Percentiles rank a stretch among this genome's conserved stretches.
Evolutionary conservation across 1,140 invertebrate genomes (phyloP).

Genomic region (Apis mellifera): Amel_HAv3.1 CM009932.2:6968501-6969000

Average conservation of each 20-base stretch:
- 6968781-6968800: conserved; percentile 20
- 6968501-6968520: conserved; percentile 48
- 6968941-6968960: neutral
- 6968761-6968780: conserved; percentile 45
- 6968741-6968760: conserved; percentile 37
- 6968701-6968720: conserved; percentile 13
- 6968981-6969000: conserved; percentile 18
- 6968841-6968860: neutral
- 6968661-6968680: conserved; percentile 22
- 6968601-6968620: conserved; percentile 11
- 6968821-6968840: neutral
- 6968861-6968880: neutral
- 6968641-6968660: conserved; percentile 28
- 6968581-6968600: conserved; percentile 37
- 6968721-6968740: conserved; percentile 24
- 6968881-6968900: neutral
- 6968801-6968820: conserved; percentile 20
- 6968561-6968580: conserved; percentile 30
- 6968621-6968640: conserved; percentile 25
- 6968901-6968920: neutral
- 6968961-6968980: conserved; percentile 18
- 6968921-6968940: neutral
- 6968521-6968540: conserved; percentile 64
- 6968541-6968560: conserved; percentile 51
- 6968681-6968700: conserved; percentile 6